Evolutionary conservation across 2,888 invertebrate species (phyloP).

Genomic region (Willowsia nigromaculata): DNA sequence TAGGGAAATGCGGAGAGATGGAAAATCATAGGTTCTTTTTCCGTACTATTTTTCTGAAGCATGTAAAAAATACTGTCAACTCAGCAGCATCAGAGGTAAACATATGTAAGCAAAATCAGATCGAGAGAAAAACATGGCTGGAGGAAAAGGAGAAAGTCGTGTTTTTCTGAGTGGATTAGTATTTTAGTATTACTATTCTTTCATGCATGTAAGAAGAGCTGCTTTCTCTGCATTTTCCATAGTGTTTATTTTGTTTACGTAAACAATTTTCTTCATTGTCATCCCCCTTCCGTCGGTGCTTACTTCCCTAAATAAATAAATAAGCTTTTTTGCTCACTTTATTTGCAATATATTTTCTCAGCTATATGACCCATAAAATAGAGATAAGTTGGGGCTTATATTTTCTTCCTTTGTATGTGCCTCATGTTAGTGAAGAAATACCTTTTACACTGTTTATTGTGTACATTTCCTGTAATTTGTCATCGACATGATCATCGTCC

Average conservation of each 20-base stretch:
- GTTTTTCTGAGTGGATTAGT: neutral
- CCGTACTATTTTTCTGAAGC: no score
- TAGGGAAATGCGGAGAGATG: neutral
- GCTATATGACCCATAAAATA: neutral
- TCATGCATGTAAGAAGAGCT: neutral
- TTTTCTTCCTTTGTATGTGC: neutral
- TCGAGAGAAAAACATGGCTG: neutral
- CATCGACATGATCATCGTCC: neutral
- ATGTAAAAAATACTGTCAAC: neutral
- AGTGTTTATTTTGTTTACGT: constrained; percentile 4
- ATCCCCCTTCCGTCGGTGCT: neutral
- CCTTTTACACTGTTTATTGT: neutral
- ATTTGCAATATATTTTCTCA: neutral
- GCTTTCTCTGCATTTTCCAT: no score
- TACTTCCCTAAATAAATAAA: constrained; percentile 15
- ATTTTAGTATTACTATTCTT: neutral
- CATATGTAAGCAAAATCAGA: neutral
- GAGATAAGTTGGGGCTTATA: no score
- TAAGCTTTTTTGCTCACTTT: neutral
- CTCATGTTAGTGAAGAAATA: neutral
- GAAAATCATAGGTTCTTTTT: neutral
- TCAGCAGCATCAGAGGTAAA: neutral
- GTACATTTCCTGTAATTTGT: neutral
- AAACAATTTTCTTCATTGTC: constrained; percentile 13
- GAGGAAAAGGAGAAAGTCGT: neutral